These are phyloP conservation scores for Pocillopora damicornis DNA, from an alignment of 64 coral and sea anemone species.

Conservation along the genomic window DNA sequence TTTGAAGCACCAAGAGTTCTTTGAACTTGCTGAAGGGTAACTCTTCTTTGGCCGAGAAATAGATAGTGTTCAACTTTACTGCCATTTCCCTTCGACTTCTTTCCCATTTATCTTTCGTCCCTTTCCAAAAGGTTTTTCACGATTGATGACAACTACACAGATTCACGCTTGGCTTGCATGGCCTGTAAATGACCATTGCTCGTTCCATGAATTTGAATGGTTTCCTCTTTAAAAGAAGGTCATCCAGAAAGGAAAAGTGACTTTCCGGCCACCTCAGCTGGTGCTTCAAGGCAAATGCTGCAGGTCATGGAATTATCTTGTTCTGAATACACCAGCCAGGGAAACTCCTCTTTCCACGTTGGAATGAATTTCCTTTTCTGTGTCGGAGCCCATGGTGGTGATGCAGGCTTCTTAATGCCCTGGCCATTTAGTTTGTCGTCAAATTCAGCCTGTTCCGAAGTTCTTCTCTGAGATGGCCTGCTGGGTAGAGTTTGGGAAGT, in stretches of 20 bases:
- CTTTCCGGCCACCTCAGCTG: not conserved
- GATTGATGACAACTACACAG: not conserved
- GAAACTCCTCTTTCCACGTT: not conserved
- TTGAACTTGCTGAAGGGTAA: too few species aligned
- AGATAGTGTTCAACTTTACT: too few species aligned
- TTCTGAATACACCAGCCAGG: not conserved
- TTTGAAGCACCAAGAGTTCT: too few species aligned
- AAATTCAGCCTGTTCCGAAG: not conserved
- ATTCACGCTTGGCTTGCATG: not conserved
- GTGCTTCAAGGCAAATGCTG: not conserved
- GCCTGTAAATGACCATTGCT: slow-evolving; percentile 3
- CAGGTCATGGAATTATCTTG: not conserved
- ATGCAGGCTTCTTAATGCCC: not conserved
- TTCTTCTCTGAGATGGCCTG: not conserved
- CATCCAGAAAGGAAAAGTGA: slow-evolving; percentile 6
- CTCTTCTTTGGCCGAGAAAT: too few species aligned
- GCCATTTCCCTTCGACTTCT: not conserved
- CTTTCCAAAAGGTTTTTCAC: not conserved
- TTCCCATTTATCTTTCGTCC: not conserved
- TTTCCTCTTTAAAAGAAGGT: not conserved
- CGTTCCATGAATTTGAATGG: not conserved
- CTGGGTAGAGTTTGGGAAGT: not conserved
- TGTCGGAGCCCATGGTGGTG: not conserved
- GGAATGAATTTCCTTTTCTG: not conserved
- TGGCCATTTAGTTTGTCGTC: not conserved